A percentile compares a stretch with the other conserved stretches of the same genome.
phyloP scores from a whole-genome alignment of 2,113 vertebrate species.

The Herpailurus yagouaroundi region DNA sequence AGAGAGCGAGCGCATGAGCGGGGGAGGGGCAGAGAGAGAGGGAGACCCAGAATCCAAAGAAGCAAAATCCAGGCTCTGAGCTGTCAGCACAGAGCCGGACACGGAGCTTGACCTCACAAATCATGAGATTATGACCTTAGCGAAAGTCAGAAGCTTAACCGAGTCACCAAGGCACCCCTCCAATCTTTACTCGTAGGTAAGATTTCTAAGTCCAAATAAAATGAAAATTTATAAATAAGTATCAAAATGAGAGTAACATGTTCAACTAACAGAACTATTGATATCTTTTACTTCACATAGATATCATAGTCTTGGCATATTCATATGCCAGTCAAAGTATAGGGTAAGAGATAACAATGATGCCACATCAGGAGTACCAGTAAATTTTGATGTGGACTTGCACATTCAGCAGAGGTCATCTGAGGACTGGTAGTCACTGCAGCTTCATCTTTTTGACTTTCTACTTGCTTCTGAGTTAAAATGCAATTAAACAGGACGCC shows the following conservation, averaged over 20 bases:
- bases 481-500: neutral
- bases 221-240: neutral
- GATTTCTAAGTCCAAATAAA: neutral
- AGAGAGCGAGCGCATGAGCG: too few species aligned
- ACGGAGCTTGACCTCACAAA: too few species aligned
- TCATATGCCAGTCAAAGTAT: neutral
- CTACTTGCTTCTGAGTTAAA: neutral
- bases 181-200: neutral
- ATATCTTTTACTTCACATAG: neutral
- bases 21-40: too few species aligned
- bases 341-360: neutral
- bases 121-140: too few species aligned
- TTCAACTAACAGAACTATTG: neutral
- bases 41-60: too few species aligned
- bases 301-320: neutral
- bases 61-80: too few species aligned
- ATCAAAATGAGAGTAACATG: neutral
- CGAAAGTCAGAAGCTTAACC: too few species aligned
- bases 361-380: rapidly evolving
- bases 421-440: neutral
- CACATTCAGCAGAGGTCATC: neutral
- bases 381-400: neutral
- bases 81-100: too few species aligned
- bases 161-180: too few species aligned
- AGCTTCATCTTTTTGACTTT: neutral